These are phyloP conservation scores for Heliangelus exortis DNA, from an alignment of 2,797 vertebrate genomes.

Conservation along the genomic window DNA sequence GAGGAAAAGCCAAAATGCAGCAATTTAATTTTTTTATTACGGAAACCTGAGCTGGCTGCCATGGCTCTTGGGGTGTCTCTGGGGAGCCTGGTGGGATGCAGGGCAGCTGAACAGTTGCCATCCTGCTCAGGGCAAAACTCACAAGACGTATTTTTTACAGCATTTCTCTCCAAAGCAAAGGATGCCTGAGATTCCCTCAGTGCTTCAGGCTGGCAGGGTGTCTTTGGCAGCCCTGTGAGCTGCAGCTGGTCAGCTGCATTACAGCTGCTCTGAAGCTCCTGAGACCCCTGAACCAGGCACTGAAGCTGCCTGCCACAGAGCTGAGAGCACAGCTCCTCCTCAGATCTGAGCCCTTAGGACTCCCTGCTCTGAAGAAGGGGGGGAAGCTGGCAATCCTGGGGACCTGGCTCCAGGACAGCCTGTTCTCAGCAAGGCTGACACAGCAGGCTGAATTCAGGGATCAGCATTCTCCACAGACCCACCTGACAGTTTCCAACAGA, in stretches of 20 bases:
- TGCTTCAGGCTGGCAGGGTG: neutral
- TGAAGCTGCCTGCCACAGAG: neutral
- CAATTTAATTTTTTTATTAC: neutral
- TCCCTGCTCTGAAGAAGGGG: neutral
- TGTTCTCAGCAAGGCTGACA: neutral
- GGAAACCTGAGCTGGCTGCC: neutral
- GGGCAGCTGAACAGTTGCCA: neutral
- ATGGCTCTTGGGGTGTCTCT: neutral
- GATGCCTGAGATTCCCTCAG: neutral
- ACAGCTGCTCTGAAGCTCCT: neutral
- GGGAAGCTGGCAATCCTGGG: neutral
- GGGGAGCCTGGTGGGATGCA: neutral
- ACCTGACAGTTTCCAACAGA: neutral
- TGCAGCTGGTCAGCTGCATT: accelerated
- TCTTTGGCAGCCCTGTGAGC: neutral
- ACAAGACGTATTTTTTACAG: neutral
- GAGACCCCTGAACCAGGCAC: neutral
- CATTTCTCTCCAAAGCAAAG: neutral
- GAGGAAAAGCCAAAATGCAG: neutral
- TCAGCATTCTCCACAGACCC: neutral
- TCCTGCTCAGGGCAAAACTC: neutral
- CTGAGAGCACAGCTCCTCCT: neutral
- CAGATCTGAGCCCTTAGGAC: neutral
- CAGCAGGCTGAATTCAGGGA: neutral
- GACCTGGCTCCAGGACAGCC: neutral